Evolutionary conservation across 2,113 vertebrate species (phyloP), one percentile per base, ranked within the genome.

Genomic region (Rhinolophus ferrumequinum): DNA sequence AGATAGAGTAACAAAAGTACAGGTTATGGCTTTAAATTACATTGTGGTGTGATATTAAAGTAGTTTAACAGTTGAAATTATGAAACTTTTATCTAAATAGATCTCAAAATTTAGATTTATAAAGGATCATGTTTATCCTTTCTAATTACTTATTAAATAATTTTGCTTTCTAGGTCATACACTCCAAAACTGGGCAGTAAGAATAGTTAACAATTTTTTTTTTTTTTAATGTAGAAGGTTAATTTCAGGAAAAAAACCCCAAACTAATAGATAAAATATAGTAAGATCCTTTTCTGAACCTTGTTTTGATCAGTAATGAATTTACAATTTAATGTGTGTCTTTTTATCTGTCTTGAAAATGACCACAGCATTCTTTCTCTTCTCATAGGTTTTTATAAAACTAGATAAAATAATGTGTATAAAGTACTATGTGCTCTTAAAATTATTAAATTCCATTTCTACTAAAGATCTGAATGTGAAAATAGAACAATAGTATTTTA

Each of bases 121-220:
- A 76, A 76, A 69, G 5, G 5, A 60, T 66, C 3, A 1, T 95
- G 11, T 60, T 52, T 95, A 82, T 62, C 6, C 30, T 92, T 85
- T 87, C 35, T 52, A 58, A 88, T 56, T 81, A 33, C 18, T 90
- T 95, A 54, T 67, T 95, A 67, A 76, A 64, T 82, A 94, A 47
- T 88, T 94, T 70, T 81, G 6, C n/a, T 24, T 83, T 69, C 30
- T 85, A 21, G 14, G 12, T 8, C 33, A 47, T 56, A 75, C 0
- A 56, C 14, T 88, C 22, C 24, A 22, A 92, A 88, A 77, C 12
- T 73, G 22, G n/a, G 4, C 30, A 88, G 12, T 67, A 11, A 85
- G 22, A 91, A 22, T 56, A 82, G 66, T 62, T 35, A 80, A 58
- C 0, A 38, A 2, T 58, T 93, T 75, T 69, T 12, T 58, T 93